These are phyloP conservation scores for Ectobius pallidus DNA, from an alignment of 2,888 invertebrate genomes.

Conservation along the genomic window DNA sequence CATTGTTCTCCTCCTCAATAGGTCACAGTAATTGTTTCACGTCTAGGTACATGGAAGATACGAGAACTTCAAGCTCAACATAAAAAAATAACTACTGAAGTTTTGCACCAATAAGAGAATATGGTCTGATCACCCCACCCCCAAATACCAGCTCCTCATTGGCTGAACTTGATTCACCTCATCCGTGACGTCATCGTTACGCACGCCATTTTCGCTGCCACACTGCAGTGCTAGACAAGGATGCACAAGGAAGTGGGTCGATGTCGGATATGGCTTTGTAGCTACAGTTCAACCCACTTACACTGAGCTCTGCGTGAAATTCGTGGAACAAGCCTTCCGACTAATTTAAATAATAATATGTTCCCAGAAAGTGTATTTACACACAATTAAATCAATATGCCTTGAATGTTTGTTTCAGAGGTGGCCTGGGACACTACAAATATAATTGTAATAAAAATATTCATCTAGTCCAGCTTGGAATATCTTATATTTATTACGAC, in stretches of 20 bases:
- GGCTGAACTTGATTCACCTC: slow-evolving; percentile 19
- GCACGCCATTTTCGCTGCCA: not conserved
- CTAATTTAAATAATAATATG: no score
- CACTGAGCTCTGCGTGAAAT: no score
- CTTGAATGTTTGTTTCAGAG: no score
- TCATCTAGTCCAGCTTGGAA: no score
- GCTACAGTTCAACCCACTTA: not conserved
- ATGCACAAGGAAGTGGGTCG: not conserved
- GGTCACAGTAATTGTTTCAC: not conserved
- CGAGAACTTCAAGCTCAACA: not conserved
- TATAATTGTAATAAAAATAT: no score
- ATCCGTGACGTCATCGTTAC: slow-evolving; percentile 29
- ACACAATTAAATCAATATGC: no score
- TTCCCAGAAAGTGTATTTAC: no score
- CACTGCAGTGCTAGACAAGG: not conserved
- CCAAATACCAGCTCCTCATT: not conserved
- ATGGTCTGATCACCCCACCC: slow-evolving; percentile 28
- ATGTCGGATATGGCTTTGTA: not conserved
- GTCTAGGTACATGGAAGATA: not conserved
- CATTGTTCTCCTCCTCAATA: not conserved
- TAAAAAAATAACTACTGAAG: not conserved
- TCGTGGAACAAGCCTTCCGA: no score
- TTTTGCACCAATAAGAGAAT: slow-evolving; percentile 20
- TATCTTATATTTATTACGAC: no score
- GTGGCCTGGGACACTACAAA: no score